Base-by-base conservation (phyloP, 2,888 invertebrate species). In the Scaeva pyrastri region DNA sequence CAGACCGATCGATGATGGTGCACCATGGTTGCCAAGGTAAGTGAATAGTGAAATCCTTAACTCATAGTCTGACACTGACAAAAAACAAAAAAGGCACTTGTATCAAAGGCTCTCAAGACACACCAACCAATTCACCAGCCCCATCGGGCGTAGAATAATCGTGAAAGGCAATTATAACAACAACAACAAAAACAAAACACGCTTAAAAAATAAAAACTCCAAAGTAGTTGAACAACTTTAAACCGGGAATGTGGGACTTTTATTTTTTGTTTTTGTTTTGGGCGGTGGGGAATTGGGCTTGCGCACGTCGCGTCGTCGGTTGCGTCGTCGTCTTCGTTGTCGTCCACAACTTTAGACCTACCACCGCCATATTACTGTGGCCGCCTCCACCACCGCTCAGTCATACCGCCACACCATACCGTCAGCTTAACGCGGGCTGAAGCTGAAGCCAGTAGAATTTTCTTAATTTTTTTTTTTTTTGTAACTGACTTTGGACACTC, bases 181-280 rank as follows among this genome's bases (percentile, higher is more conserved):
- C 71, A 72, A 84, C 52, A 72, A 85, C 52, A 72, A 85, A 71
- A 80, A 74, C 78, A 62, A 62, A 62, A 78, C 52, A 43, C 12
- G 45, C 11, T 19, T n/a, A 66, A 75, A 58, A 72, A 66, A 19
- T 55, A 45, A 72, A 58, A 76, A 43, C 56, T 2, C 5, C 8
- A 74, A 23, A 84, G 84, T 72, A 26, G 84, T 84, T 72, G 52
- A 72, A 39, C 85, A 85, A 81, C 76, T 85, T 80, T 76, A 60
- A 85, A 81, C 80, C 72, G 85, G 81, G 85, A 80, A 85, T 85
- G 85, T 85, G 85, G 80, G 85, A 81, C 85, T 85, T 76, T 79
- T 39, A 58, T 8, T 52, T 43, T 68, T 77, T 73, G 72, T 31
- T n/a, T n/a, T n/a, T n/a, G 8, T 45, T 31, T 58, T 55, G 14